A percentile compares a stretch with the other conserved stretches of the same genome.
These are phyloP conservation scores for Tyria jacobaeae DNA, from an alignment of 2,888 invertebrate species.

Conservation along the genomic window DNA sequence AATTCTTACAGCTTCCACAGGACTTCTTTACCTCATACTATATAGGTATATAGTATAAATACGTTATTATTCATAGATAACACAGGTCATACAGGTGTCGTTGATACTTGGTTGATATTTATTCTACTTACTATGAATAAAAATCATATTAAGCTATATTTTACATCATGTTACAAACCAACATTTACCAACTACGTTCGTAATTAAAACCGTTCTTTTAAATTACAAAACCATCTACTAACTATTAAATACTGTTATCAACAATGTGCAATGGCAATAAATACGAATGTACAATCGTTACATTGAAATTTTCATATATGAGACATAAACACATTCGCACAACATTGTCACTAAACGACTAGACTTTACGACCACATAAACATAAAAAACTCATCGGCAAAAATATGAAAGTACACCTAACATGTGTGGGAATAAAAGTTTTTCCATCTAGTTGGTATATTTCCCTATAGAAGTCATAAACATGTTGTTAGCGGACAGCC, in stretches of 20 bases:
- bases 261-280: constrained; percentile 64
- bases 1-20: too few relatives aligned
- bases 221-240: too few relatives aligned
- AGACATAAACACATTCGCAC: constrained; percentile 72
- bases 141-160: too few relatives aligned
- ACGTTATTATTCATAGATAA: too few relatives aligned
- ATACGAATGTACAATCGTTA: constrained; percentile 65
- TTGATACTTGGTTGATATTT: too few relatives aligned
- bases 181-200: too few relatives aligned
- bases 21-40: too few relatives aligned
- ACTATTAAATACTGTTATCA: constrained; percentile 51
- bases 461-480: constrained; percentile 86
- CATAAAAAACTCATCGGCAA: constrained; percentile 83
- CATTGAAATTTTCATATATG: constrained; percentile 75
- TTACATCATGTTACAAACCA: too few relatives aligned
- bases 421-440: constrained; percentile 81
- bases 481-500: constrained; percentile 71
- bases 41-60: too few relatives aligned
- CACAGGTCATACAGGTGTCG: too few relatives aligned
- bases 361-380: constrained; percentile 81
- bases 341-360: constrained; percentile 80
- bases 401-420: constrained; percentile 82
- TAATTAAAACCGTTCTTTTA: too few relatives aligned
- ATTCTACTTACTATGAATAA: too few relatives aligned
- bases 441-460: constrained; percentile 79